These are phyloP conservation scores for Nasonovia ribisnigri DNA, from an alignment of 2,888 invertebrate species.

Conservation along the genomic window DNA sequence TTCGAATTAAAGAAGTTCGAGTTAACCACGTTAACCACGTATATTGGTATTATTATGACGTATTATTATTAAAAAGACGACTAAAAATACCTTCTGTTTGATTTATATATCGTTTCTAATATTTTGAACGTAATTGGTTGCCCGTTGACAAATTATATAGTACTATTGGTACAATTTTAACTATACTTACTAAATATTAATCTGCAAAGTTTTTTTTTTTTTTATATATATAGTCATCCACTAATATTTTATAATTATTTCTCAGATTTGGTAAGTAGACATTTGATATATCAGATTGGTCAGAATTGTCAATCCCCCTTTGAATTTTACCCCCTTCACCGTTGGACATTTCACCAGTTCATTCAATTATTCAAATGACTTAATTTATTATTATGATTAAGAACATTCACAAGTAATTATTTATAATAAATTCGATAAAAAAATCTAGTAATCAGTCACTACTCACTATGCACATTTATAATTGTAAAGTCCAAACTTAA, in stretches of 20 bases:
- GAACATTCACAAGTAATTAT: no score
- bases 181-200: not conserved
- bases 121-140: not conserved
- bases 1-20: no score
- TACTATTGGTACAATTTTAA: not conserved
- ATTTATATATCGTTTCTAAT: not conserved
- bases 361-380: no score
- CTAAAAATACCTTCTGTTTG: not conserved
- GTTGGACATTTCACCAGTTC: no score
- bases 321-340: no score
- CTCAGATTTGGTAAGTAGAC: not conserved
- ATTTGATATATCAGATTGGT: not conserved
- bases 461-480: no score
- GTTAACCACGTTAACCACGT: no score
- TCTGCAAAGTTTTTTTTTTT: not conserved
- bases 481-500: not conserved
- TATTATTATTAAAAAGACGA: not conserved
- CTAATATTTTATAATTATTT: not conserved
- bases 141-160: not conserved
- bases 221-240: not conserved
- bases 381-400: no score
- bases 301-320: no score
- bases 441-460: not conserved
- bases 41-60: no score
- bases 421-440: not conserved